phyloP scores from a whole-genome alignment of 2,113 vertebrate genomes.

The Brachypteracias leptosomus region DNA sequence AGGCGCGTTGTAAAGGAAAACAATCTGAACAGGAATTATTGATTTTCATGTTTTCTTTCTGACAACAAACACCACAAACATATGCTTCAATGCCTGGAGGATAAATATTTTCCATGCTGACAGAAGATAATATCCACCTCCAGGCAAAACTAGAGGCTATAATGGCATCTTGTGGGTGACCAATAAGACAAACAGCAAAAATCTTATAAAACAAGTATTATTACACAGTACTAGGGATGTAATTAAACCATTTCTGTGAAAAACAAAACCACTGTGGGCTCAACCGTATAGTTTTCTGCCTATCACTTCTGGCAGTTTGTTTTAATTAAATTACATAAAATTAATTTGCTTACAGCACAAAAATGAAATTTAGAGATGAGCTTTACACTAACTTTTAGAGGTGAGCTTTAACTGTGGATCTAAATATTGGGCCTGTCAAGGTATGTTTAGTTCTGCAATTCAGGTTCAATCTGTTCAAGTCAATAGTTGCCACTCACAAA shows the following conservation, averaged over 20 bases:
- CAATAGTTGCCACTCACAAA: not conserved
- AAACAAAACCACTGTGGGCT: not conserved
- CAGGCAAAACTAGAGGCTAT: conserved; percentile 26
- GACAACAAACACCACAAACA: conserved; percentile 43
- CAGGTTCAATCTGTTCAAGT: not conserved
- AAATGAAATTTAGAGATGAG: not conserved
- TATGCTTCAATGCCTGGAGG: conserved; percentile 57
- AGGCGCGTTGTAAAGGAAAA: not conserved
- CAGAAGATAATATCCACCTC: conserved; percentile 36
- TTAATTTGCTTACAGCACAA: not conserved
- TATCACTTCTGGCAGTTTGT: not conserved
- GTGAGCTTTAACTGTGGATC: not conserved
- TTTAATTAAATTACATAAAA: not conserved
- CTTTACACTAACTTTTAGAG: not conserved
- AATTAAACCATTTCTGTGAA: conserved; percentile 19
- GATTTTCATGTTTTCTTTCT: conserved; percentile 54
- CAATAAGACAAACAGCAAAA: conserved; percentile 1
- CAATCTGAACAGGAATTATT: conserved; percentile 31
- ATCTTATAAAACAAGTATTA: not conserved
- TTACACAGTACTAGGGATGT: not conserved
- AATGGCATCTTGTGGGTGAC: not conserved
- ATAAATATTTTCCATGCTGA: conserved; percentile 49
- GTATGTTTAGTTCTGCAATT: not conserved
- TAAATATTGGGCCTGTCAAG: not conserved
- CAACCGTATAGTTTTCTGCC: not conserved